Conservation (phyloP, 2,797 vertebrate genomes). For the Chelon labrosus region DNA sequence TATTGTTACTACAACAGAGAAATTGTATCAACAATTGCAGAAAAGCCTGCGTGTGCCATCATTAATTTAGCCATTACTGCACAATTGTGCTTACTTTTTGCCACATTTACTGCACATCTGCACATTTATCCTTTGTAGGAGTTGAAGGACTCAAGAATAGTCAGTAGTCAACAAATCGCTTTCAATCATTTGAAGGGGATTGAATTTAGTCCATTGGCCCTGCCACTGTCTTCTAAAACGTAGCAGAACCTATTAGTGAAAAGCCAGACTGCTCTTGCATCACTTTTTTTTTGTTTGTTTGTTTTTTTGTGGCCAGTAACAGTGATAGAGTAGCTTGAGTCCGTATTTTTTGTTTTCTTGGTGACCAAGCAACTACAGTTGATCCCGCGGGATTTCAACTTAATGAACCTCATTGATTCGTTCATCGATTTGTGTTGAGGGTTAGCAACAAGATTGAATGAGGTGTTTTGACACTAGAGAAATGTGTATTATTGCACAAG, state of each 20-base stretch:
- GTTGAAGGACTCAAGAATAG: constrained; percentile 10
- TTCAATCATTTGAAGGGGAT: constrained; percentile 32
- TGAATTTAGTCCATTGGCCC: constrained; percentile 24
- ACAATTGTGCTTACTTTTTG: not conserved
- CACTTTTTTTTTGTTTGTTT: constrained; percentile 38
- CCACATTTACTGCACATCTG: not conserved
- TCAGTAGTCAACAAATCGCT: constrained; percentile 4
- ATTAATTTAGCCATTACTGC: not conserved
- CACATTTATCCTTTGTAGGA: not conserved
- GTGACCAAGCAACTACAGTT: constrained; percentile 71
- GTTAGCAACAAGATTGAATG: constrained; percentile 73
- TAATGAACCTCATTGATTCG: constrained; percentile 83
- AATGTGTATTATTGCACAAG: constrained; percentile 60
- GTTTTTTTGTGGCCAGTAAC: constrained; percentile 45
- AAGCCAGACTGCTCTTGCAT: constrained; percentile 14
- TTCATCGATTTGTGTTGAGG: constrained; percentile 73
- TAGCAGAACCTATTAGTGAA: constrained; percentile 36
- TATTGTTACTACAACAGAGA: not conserved
- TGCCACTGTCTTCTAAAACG: constrained; percentile 37
- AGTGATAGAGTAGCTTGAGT: constrained; percentile 56
- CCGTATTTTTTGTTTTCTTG: constrained; percentile 70
- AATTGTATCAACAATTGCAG: not conserved
- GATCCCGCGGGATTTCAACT: constrained; percentile 75
- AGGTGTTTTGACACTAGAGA: constrained; percentile 74
- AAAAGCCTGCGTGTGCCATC: not conserved